Conservation (phyloP, 2,797 vertebrate genomes). For the Phrynocephalus guinanensis region DNA sequence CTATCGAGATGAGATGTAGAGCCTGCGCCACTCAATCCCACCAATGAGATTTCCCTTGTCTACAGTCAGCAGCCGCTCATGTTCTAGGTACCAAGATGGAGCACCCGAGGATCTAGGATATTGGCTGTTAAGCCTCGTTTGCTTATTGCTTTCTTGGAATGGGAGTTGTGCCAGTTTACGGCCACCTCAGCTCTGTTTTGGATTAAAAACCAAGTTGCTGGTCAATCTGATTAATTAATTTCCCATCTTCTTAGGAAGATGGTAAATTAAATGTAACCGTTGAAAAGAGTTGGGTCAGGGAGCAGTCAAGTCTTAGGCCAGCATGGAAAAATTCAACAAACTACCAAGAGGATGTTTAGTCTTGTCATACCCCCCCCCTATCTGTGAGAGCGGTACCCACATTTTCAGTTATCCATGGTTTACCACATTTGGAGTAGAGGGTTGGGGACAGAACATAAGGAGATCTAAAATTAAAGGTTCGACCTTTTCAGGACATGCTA, state of each 20-base stretch:
- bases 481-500: neutral
- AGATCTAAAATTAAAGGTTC: neutral
- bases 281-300: neutral
- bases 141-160: neutral
- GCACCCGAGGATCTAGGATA: neutral
- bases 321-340: neutral
- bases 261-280: neutral
- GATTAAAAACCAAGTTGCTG: neutral
- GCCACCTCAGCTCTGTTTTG: neutral
- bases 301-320: neutral
- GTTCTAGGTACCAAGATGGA: neutral
- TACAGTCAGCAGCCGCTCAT: neutral
- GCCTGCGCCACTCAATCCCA: neutral
- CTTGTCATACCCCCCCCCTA: neutral
- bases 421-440: too few relatives aligned
- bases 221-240: neutral
- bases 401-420: too few relatives aligned
- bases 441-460: too few relatives aligned
- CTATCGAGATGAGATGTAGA: neutral
- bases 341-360: neutral
- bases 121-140: neutral
- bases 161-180: neutral
- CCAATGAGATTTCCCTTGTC: neutral
- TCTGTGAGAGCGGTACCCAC: too few relatives aligned
- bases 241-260: neutral